Evolutionary conservation across 2,113 vertebrate genomes (phyloP), one percentile per base, ranked within the genome.

Genomic region (Ictalurus punctatus): DNA sequence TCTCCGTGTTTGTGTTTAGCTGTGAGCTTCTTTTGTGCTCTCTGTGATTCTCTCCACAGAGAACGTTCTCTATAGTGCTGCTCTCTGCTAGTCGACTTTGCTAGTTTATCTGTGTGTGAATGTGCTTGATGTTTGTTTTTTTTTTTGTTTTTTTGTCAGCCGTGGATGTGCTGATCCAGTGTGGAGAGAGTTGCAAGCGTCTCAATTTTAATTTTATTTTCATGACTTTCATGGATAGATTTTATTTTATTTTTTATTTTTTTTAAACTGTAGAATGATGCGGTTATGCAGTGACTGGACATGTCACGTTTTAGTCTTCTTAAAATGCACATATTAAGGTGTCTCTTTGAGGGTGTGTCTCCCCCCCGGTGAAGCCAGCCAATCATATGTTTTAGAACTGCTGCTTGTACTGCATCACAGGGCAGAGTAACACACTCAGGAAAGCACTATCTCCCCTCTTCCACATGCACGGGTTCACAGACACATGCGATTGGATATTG

Each of bases 51-150:
- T 67, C 34, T 83, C 6, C 37, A 80, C 5, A 40, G 6, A 65
- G 87, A 88, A 88, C n/a, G 7, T 88, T 88, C 82, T 84, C 69
- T 63, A 54, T 73, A 88, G 87, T 84, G 40, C 69, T 88, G 40
- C 58, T 52, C 19, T 63, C 17, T 87, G 74, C 58, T 52, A 19
- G 61, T 67, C 65, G 21, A 21, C n/a, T 67, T 34, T 67, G 30
- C 40, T 87, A 56, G 61, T 30, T 27, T 67, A 27, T n/a, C 40
- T 81, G 74, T 76, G 25, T 82, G 54, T 23, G 27, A 82, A 82
- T 30, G 79, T 58, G 74, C 58, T 79, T 78, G 21, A 79, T n/a
- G 5, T 14, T 54, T 40, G 6, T 74, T 78, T 40, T 23, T 79
- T 74, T 78, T 40, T 23, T 79, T 23, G 48, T 52, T 80, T 81